A percentile compares a stretch with the other conserved stretches of the same genome.
These are phyloP conservation scores for Drosophila santomea DNA, from an alignment of 1,140 invertebrate species.

Conservation along the genomic window DNA sequence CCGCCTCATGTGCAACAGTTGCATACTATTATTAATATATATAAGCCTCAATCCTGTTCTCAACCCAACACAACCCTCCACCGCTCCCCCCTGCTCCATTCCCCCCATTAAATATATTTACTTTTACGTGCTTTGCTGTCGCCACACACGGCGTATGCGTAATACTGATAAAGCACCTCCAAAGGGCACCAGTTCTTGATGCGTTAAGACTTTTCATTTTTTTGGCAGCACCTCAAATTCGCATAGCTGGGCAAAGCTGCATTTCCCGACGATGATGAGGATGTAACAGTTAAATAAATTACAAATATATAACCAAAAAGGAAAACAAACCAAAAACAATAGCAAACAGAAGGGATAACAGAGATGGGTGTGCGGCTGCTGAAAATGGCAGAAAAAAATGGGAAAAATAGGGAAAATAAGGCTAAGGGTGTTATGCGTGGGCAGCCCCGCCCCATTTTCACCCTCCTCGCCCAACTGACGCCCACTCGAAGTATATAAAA, in stretches of 20 bases:
- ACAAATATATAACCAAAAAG: constrained; percentile 21
- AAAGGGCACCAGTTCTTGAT: neutral
- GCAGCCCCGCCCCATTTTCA: constrained; percentile 9
- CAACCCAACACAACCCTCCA: too few relatives aligned
- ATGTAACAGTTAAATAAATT: constrained; percentile 35
- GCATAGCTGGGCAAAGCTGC: constrained; percentile 1
- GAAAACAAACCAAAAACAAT: neutral
- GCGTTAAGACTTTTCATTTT: constrained; percentile 18
- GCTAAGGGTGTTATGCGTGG: constrained; percentile 22
- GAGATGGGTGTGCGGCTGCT: constrained; percentile 18
- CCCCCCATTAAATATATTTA: neutral
- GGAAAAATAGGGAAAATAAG: constrained; percentile 5
- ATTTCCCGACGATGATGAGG: neutral
- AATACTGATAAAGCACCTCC: neutral
- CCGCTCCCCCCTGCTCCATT: too few relatives aligned
- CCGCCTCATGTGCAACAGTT: constrained; percentile 2
- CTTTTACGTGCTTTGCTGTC: neutral
- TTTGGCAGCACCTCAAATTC: neutral
- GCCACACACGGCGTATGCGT: neutral
- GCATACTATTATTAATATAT: neutral
- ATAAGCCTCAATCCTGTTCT: neutral
- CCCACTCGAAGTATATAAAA: constrained; percentile 74
- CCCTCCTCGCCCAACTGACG: constrained; percentile 17
- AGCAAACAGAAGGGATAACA: constrained; percentile 31
- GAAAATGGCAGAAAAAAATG: constrained; percentile 13